Percentiles rank a stretch among this genome's conserved stretches.
Evolutionary conservation across 2,888 invertebrate species (phyloP).

Genomic region (Abrostola triplasia): DNA sequence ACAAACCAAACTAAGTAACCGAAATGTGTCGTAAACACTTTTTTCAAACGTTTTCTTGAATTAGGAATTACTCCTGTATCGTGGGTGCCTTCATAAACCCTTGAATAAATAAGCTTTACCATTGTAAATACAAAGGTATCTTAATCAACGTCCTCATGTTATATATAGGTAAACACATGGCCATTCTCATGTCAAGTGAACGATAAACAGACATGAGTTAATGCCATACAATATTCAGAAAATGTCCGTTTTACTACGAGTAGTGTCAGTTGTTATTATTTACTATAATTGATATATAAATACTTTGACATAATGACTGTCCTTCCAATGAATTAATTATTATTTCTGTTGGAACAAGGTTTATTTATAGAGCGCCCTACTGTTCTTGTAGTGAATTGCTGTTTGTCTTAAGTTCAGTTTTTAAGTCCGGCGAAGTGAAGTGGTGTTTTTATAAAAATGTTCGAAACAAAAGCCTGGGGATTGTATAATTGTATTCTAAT

Average conservation of each 20-base stretch:
- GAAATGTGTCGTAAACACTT: no score
- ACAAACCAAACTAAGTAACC: no score
- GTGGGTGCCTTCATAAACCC: no score
- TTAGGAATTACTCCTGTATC: no score
- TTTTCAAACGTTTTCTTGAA: no score
- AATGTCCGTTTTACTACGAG: slow-evolving; percentile 4
- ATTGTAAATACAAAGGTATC: background rate
- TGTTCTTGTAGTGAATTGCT: background rate
- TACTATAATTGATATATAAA: slow-evolving; percentile 38
- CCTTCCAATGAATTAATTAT: slow-evolving; percentile 18
- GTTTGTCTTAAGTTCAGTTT: no score
- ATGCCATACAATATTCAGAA: slow-evolving; percentile 26
- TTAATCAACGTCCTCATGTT: slow-evolving; percentile 15
- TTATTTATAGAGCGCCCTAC: background rate
- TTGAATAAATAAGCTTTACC: no score
- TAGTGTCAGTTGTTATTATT: slow-evolving; percentile 20
- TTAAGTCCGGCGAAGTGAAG: no score
- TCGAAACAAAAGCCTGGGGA: no score
- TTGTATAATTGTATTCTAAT: no score
- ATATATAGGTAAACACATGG: slow-evolving; percentile 19
- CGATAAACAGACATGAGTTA: slow-evolving; percentile 14
- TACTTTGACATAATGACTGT: slow-evolving; percentile 13
- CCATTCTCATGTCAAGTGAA: slow-evolving; percentile 36
- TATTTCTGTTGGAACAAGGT: background rate
- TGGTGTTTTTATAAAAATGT: no score